phyloP scores from a whole-genome alignment of 53 echinoderm and acorn worm species.

The Paelopatides confundens region DNA sequence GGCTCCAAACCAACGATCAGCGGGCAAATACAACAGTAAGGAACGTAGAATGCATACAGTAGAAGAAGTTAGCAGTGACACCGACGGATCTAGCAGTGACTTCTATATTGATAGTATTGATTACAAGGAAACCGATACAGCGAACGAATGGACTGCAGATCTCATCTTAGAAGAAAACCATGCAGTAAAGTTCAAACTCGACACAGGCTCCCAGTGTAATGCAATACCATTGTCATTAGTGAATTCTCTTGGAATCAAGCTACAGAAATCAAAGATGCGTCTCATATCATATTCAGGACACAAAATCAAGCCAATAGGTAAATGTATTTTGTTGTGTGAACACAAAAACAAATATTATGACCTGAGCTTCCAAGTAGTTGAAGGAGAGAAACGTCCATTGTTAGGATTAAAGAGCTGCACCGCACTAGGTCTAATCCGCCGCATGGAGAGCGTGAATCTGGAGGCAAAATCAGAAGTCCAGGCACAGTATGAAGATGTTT shows the following conservation, averaged over 20 bases:
- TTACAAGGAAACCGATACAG: background rate
- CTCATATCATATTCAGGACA: conserved; percentile 12
- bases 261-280: background rate
- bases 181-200: background rate
- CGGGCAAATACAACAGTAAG: background rate
- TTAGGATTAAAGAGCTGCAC: background rate
- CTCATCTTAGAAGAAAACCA: conserved; percentile 1
- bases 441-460: background rate
- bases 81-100: background rate
- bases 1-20: background rate
- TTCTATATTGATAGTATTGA: background rate
- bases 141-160: conserved; percentile 42
- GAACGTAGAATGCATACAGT: background rate
- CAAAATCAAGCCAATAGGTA: background rate
- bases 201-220: background rate
- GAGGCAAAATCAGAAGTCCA: background rate
- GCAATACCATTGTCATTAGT: background rate
- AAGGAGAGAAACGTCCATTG: background rate
- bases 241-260: background rate
- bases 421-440: background rate
- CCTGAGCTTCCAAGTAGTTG: conserved; percentile 4
- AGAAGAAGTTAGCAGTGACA: background rate
- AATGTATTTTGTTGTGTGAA: background rate
- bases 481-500: background rate
- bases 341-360: background rate